Evolutionary conservation across 2,888 invertebrate genomes (phyloP), one percentile per base, ranked within the genome.

Genomic region (Antheraea assamensis): DNA sequence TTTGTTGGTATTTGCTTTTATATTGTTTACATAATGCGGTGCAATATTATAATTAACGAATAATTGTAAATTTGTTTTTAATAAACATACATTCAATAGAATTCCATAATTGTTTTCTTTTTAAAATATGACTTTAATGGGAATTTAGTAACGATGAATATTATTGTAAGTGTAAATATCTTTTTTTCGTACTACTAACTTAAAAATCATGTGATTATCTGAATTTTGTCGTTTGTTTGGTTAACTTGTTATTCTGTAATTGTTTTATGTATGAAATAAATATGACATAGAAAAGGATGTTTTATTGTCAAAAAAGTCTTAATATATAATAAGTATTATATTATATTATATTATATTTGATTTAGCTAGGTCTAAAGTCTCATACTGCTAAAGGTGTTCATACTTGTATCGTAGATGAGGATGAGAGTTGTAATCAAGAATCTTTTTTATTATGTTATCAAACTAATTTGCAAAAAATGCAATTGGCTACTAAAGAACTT

Each of bases 61-160:
- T 58, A 58, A 58, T 58, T 58, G n/a, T 58, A 58, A 58, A 58
- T 58, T 58, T 24, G 24, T 58, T n/a, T n/a, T 10, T 58, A 58
- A 58, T 24, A 24, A 1, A 52, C 13, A 58, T 58, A 10, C 58
- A 24, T 24, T 52, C 24, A 24, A 58, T 52, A 24, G 58, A 58
- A 24, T 58, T n/a, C 24, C 8, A 52, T 52, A 21, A 5, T 52
- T 21, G 19, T 58, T 58, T 58, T 10, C 8, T 21, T 13, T 58
- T 24, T 58, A 58, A 55, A 24, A 3, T 24, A 13, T 10, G 58
- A 58, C 10, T 58, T 24, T 10, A 58, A 58, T 24, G 13, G 10
- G n/a, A 58, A 58, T 24, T 24, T n/a, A 58, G 24, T 24, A 24
- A 13, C 58, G 24, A 24, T 58, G 10, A 24, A 58, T 24, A 58